A percentile compares a stretch with the other conserved stretches of the same genome.
Evolutionary conservation across 2,888 invertebrate genomes (phyloP).

Genomic region (Antitype chi): DNA sequence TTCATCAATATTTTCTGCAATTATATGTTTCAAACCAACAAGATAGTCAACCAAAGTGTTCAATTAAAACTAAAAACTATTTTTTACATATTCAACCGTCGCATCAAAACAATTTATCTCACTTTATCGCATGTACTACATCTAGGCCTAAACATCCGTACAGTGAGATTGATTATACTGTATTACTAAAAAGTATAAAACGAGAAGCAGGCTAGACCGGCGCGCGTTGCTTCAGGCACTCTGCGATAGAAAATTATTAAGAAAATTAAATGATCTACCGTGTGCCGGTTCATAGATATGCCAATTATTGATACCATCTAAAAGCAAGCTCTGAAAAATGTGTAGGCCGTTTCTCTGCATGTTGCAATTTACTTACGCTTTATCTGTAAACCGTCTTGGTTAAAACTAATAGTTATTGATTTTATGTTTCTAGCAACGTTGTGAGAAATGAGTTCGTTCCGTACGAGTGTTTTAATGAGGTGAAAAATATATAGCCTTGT

Average conservation of each 20-base stretch:
- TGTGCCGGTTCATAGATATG: constrained; percentile 86
- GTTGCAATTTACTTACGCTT: constrained; percentile 79
- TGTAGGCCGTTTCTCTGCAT: constrained; percentile 81
- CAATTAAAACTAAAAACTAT: constrained; percentile 10
- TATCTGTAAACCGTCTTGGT: constrained; percentile 77
- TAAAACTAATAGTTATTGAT: constrained; percentile 85
- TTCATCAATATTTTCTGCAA: background rate
- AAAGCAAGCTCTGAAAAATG: constrained; percentile 83
- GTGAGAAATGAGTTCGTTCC: constrained; percentile 69
- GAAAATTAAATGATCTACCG: constrained; percentile 90
- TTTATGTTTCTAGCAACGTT: constrained; percentile 76
- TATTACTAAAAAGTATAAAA: constrained; percentile 86
- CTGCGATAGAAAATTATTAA: constrained; percentile 90
- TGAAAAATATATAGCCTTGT: constrained; percentile 55
- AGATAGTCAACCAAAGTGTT: background rate
- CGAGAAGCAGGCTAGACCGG: constrained; percentile 79
- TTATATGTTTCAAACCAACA: background rate
- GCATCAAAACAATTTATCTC: constrained; percentile 57
- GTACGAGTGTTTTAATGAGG: constrained; percentile 65
- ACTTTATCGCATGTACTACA: constrained; percentile 64
- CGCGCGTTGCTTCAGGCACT: constrained; percentile 79
- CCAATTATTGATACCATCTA: constrained; percentile 90
- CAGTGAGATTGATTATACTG: constrained; percentile 87
- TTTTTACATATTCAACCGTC: background rate
- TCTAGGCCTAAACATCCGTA: constrained; percentile 78